These are phyloP conservation scores for Urophycis tenuis DNA, from an alignment of 2,797 vertebrate species.

Conservation along the genomic window DNA sequence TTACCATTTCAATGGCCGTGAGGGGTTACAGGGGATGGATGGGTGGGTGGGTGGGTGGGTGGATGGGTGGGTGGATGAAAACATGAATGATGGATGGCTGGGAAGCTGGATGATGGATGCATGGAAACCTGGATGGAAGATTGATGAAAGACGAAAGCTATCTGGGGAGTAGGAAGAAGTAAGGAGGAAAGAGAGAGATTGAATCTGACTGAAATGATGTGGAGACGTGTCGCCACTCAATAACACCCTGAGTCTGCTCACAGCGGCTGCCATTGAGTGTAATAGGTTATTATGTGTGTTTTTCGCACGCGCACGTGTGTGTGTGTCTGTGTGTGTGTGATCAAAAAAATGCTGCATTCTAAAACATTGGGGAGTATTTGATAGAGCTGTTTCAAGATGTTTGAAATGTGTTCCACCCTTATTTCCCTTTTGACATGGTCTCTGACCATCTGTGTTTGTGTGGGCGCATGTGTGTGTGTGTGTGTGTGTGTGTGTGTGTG, in stretches of 20 bases:
- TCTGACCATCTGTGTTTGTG: constrained; percentile 39
- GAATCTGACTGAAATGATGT: neutral
- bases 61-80: no score
- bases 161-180: neutral
- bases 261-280: neutral
- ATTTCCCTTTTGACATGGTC: no score
- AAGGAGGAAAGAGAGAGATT: neutral
- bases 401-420: constrained; percentile 7
- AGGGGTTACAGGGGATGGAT: neutral
- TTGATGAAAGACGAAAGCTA: neutral
- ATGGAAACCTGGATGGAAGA: no score
- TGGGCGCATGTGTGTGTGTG: constrained; percentile 28
- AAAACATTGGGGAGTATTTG: neutral
- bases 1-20: neutral
- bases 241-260: no score
- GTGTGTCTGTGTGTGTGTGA: neutral
- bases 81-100: no score
- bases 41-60: no score
- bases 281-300: neutral
- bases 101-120: no score
- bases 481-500: constrained; percentile 2
- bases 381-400: neutral
- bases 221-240: no score
- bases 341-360: neutral
- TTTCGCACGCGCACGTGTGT: neutral